These are phyloP conservation scores for Cancer borealis DNA, from an alignment of 2,888 invertebrate genomes.

Conservation along the genomic window DNA sequence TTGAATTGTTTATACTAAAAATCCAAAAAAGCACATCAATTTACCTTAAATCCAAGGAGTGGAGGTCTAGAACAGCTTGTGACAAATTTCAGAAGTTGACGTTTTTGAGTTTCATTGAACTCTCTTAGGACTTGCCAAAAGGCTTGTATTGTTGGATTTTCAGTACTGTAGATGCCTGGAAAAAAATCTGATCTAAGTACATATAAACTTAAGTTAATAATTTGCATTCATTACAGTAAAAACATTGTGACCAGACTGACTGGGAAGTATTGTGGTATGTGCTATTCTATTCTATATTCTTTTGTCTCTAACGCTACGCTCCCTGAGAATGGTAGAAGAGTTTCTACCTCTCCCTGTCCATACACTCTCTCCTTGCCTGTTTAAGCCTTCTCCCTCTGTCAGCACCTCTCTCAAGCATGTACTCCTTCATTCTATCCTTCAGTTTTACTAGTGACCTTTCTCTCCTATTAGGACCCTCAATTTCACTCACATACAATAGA, in stretches of 20 bases:
- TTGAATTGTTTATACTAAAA: not conserved
- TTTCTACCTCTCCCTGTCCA: too few relatives aligned
- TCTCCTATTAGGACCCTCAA: too few relatives aligned
- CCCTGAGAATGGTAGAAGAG: too few relatives aligned
- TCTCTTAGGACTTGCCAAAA: conserved; percentile 94
- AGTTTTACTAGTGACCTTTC: too few relatives aligned
- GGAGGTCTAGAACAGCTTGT: conserved; percentile 99
- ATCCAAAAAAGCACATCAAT: conserved; percentile 30
- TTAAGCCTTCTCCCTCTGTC: too few relatives aligned
- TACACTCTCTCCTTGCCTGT: too few relatives aligned
- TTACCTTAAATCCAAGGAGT: conserved; percentile 95
- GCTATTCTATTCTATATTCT: too few relatives aligned
- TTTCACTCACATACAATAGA: too few relatives aligned
- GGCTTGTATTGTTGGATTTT: conserved; percentile 85
- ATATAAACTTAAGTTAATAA: not conserved
- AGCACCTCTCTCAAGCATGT: too few relatives aligned
- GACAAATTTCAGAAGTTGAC: conserved; percentile 96
- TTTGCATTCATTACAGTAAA: not conserved
- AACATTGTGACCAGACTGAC: not conserved
- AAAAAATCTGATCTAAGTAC: not conserved
- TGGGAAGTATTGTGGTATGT: not conserved
- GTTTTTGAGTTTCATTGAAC: conserved; percentile 90
- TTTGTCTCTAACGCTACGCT: too few relatives aligned
- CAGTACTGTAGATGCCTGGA: conserved; percentile 83
- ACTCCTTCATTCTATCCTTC: too few relatives aligned